These are phyloP conservation scores for Phylloscopus trochiloides DNA, from an alignment of 2,113 vertebrate genomes.

Conservation along the genomic window DNA sequence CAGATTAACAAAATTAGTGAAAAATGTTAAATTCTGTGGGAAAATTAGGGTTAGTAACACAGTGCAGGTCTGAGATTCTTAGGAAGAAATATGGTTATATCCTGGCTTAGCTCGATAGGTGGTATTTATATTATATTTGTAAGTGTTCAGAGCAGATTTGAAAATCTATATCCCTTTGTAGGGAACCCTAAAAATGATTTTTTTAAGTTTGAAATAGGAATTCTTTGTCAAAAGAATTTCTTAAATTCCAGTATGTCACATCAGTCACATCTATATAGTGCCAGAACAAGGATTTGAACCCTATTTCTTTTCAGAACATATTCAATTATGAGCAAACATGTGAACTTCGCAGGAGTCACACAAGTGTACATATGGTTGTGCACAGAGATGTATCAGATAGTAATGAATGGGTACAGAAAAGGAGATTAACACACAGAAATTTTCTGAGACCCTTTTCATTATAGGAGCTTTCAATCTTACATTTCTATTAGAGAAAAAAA, in stretches of 20 bases:
- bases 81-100: background rate
- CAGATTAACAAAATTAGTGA: background rate
- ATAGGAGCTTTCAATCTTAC: background rate
- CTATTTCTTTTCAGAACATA: background rate
- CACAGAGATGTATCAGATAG: background rate
- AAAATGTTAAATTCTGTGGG: background rate
- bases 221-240: background rate
- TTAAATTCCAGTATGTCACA: background rate
- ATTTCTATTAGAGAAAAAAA: background rate
- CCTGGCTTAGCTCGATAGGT: background rate
- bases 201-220: background rate
- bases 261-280: background rate
- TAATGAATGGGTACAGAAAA: background rate
- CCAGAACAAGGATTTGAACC: background rate
- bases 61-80: background rate
- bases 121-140: background rate
- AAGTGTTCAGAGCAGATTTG: background rate
- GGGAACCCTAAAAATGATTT: background rate
- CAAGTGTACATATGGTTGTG: background rate
- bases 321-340: background rate
- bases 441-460: background rate
- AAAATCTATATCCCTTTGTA: background rate
- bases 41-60: background rate
- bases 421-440: background rate
- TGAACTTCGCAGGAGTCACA: rapidly evolving